Conservation (phyloP, 1,140 invertebrate species). For the Sycobia sp. region DNA sequence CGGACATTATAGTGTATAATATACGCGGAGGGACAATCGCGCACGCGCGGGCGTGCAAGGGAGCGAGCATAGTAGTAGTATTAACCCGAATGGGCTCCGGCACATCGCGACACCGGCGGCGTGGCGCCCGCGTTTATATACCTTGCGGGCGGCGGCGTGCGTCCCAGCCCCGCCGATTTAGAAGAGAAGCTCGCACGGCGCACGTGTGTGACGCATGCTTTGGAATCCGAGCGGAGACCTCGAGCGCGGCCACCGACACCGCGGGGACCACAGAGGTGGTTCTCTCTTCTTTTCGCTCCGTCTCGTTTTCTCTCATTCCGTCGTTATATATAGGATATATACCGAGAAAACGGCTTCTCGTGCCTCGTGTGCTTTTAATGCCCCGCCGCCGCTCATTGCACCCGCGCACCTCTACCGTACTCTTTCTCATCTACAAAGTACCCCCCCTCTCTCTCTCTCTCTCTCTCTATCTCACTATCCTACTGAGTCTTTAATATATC, state of each 20-base stretch:
- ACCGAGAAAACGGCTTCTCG: constrained; percentile 7
- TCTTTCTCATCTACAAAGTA: not conserved
- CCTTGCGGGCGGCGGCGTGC: not conserved
- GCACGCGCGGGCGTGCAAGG: no score
- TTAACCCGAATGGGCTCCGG: no score
- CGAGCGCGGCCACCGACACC: constrained; percentile 55
- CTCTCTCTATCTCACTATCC: no score
- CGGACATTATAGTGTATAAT: no score
- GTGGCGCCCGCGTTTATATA: not conserved
- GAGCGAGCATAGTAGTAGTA: no score
- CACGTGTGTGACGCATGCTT: constrained; percentile 52
- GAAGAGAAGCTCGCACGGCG: constrained; percentile 19
- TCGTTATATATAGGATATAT: not conserved
- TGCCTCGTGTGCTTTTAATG: constrained; percentile 1
- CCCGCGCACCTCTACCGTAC: not conserved
- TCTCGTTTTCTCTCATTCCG: not conserved
- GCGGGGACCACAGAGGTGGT: constrained; percentile 8
- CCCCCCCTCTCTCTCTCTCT: not conserved
- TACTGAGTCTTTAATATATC: no score
- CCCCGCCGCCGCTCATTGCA: not conserved
- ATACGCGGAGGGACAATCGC: no score
- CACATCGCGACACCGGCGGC: no score
- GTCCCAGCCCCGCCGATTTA: not conserved
- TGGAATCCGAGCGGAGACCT: constrained; percentile 54
- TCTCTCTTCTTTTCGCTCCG: not conserved